phyloP scores from a whole-genome alignment of 1,140 invertebrate species.

The Zaprionus ornatus region DNA sequence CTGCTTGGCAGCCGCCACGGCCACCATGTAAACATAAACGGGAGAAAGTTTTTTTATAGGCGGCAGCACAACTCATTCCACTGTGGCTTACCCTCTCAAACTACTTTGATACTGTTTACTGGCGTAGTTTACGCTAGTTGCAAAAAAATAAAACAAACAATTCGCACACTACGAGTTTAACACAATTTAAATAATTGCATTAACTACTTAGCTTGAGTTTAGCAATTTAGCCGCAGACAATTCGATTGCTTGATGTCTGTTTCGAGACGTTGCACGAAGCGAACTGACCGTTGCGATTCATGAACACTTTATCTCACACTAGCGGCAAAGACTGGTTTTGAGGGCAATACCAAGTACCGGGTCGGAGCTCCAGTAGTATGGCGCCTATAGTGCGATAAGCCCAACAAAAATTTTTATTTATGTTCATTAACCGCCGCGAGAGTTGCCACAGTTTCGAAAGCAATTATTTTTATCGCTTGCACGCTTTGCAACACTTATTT shows the following conservation, averaged over 20 bases:
- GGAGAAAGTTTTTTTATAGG: constrained; percentile 32
- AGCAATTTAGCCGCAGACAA: constrained; percentile 8
- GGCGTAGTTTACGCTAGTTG: not conserved
- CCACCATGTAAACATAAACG: constrained; percentile 7
- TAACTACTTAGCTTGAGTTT: not conserved
- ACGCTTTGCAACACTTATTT: not conserved
- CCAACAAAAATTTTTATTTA: constrained; percentile 1
- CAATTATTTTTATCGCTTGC: not conserved
- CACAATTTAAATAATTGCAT: constrained; percentile 23
- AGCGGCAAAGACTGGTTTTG: not conserved
- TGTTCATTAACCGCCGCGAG: not conserved
- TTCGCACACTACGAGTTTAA: not conserved
- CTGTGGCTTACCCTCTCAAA: constrained; percentile 1
- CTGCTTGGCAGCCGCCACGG: not conserved
- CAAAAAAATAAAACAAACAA: not conserved
- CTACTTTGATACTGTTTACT: not conserved
- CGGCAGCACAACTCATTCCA: constrained; percentile 1
- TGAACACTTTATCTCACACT: not conserved
- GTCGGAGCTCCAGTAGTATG: not conserved
- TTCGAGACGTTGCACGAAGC: not conserved
- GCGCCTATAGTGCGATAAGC: not conserved
- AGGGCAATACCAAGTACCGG: not conserved
- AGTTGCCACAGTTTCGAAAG: constrained; percentile 3
- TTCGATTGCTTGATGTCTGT: constrained; percentile 1
- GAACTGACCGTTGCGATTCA: constrained; percentile 1